These are phyloP conservation scores for Parnassius glacialis DNA, from an alignment of 2,888 invertebrate species.

Conservation along the genomic window DNA sequence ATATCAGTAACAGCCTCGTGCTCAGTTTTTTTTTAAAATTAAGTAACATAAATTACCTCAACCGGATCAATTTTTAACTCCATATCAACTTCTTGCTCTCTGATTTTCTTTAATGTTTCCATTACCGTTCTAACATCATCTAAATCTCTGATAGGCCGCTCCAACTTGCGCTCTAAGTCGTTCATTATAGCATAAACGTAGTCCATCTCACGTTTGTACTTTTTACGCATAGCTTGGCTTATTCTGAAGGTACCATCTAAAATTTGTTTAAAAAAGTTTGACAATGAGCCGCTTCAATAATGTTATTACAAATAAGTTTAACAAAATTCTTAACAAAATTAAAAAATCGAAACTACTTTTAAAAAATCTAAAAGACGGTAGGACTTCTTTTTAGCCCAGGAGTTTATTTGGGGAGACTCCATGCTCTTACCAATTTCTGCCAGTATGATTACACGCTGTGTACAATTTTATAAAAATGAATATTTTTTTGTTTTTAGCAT, in stretches of 20 bases:
- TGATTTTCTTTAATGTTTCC: slow-evolving; percentile 95
- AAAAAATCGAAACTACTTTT: no score
- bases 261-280: no score
- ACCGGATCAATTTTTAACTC: slow-evolving; percentile 96
- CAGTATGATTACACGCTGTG: no score
- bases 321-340: no score
- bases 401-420: no score
- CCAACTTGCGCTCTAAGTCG: slow-evolving; percentile 94
- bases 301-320: background rate
- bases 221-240: slow-evolving; percentile 93
- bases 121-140: slow-evolving; percentile 97
- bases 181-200: slow-evolving; percentile 95
- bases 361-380: no score
- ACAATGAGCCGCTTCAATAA: background rate
- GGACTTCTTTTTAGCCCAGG: no score
- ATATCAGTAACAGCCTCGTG: no score
- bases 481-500: no score
- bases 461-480: no score
- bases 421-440: no score
- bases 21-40: no score
- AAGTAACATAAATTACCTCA: slow-evolving; percentile 81
- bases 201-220: slow-evolving; percentile 95
- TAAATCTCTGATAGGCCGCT: slow-evolving; percentile 92
- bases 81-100: slow-evolving; percentile 97
- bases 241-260: slow-evolving; percentile 88